A percentile compares a stretch with the other conserved stretches of the same genome.
Conservation (phyloP, 1,140 invertebrate species). For the Musca vetustissima region DNA sequence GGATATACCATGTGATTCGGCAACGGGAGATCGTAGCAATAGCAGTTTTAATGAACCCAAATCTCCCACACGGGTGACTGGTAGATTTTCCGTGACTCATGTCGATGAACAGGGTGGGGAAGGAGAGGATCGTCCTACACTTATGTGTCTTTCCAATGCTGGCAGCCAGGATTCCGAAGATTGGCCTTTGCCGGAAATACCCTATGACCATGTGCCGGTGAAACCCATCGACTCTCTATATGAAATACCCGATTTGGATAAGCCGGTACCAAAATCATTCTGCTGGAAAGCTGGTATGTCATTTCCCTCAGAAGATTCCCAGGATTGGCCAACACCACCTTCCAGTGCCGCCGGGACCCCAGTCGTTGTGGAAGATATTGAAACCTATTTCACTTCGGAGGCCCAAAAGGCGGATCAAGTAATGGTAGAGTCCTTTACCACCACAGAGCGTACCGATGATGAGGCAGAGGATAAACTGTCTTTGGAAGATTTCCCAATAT, state of each 20-base stretch:
- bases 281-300: constrained; percentile 52
- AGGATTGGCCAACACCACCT: constrained; percentile 78
- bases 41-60: constrained; percentile 57
- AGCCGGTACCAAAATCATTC: constrained; percentile 52
- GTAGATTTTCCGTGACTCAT: constrained; percentile 53
- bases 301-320: constrained; percentile 60
- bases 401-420: constrained; percentile 70
- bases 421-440: constrained; percentile 62
- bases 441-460: constrained; percentile 62
- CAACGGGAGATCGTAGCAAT: constrained; percentile 53
- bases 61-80: constrained; percentile 56
- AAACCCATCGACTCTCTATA: constrained; percentile 48
- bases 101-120: constrained; percentile 45
- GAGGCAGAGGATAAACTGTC: constrained; percentile 57
- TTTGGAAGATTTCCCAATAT: constrained; percentile 25
- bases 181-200: constrained; percentile 69
- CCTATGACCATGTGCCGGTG: constrained; percentile 54
- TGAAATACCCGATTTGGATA: constrained; percentile 49
- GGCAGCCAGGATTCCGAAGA: constrained; percentile 69
- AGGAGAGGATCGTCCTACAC: constrained; percentile 43
- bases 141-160: constrained; percentile 53
- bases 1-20: constrained; percentile 74
- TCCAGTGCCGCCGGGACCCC: constrained; percentile 69
- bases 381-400: constrained; percentile 80
- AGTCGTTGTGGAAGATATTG: constrained; percentile 74